phyloP scores from a whole-genome alignment of 2,888 invertebrate species.

The Keiferia lycopersicella region DNA sequence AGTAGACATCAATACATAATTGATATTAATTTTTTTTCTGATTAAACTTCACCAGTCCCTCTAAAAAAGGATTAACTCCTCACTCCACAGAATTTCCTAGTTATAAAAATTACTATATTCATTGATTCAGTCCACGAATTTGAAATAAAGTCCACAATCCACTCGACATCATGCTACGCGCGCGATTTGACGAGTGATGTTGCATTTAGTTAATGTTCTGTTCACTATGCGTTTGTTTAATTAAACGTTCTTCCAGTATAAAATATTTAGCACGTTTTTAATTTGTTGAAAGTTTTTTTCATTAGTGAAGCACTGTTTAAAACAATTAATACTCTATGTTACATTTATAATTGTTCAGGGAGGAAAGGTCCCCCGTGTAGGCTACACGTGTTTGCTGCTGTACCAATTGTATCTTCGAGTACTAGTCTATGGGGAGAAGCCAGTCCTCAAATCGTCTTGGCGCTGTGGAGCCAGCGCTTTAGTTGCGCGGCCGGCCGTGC shows the following conservation, averaged over 20 bases:
- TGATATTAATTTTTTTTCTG: constrained; percentile 55
- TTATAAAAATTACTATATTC: constrained; percentile 78
- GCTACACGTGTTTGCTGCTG: constrained; percentile 59
- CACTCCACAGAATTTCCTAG: constrained; percentile 79
- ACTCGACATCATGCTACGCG: constrained; percentile 59
- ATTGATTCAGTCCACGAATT: constrained; percentile 79
- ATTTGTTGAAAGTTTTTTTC: constrained; percentile 74
- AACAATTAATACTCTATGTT: constrained; percentile 75
- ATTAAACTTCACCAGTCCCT: constrained; percentile 66
- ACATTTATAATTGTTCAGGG: constrained; percentile 72
- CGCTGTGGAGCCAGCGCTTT: constrained; percentile 55
- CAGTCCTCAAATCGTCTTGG: constrained; percentile 69
- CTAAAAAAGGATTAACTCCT: constrained; percentile 75
- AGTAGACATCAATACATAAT: constrained; percentile 52
- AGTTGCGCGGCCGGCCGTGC: constrained; percentile 74
- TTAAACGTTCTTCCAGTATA: constrained; percentile 77
- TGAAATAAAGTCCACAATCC: constrained; percentile 79
- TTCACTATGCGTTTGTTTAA: constrained; percentile 77
- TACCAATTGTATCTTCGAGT: constrained; percentile 73
- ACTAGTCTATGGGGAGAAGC: constrained; percentile 81
- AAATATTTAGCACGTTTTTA: constrained; percentile 77
- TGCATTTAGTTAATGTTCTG: constrained; percentile 69
- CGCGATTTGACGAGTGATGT: constrained; percentile 57
- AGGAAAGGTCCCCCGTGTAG: constrained; percentile 55
- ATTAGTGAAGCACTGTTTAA: constrained; percentile 77